Evolutionary conservation across 64 coral and sea anemone species (phyloP), one percentile per base, ranked within the genome.

Genomic region (Anthopleura sola): DNA sequence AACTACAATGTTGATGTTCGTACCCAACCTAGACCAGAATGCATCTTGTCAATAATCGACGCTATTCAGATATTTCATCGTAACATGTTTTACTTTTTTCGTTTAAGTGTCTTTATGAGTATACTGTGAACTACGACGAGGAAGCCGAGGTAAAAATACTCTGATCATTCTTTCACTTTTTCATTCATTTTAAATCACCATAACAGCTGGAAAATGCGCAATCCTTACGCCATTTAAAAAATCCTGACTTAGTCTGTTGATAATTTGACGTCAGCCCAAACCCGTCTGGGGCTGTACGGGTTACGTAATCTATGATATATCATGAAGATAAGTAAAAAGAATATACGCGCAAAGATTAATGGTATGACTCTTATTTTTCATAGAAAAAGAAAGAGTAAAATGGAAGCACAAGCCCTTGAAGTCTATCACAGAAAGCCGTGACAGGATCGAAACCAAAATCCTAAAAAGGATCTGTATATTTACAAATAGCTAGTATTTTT

Each of bases 81-180:
- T 34, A 71, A 47, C 19, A 24, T 79, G 17, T 56, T 33, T 46
- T 13, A 50, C 48, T 84, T 76, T 51, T 24, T 18, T 86, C 56
- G 44, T 82, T 87, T 3, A 34, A 96, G 94, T 88, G 85, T 36
- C 84, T 96, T 54, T 96, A 96, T 68, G 94, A 96, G 80, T 96
- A 96, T 77, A 96, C 94, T 16, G 94, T 96, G 5, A 96, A 96
- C 90, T 91, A 91, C 49, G 89, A 91, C 58, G 89, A 86, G 29
- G 84, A 84, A 54, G 89, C 89, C 3, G 89, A 91, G 89, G 89
- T 91, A 86, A 91, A 44, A 44, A 44, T 44, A 44, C 39, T 44
- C 39, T 44, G 39, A 44, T 44, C 7, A n/a, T n/a, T n/a, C n/a
- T n/a, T n/a, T 2, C 39, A 44, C 39, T 44, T 44, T 44, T 44